Conservation (phyloP, 2,113 vertebrate genomes). For the Colius striatus region DNA sequence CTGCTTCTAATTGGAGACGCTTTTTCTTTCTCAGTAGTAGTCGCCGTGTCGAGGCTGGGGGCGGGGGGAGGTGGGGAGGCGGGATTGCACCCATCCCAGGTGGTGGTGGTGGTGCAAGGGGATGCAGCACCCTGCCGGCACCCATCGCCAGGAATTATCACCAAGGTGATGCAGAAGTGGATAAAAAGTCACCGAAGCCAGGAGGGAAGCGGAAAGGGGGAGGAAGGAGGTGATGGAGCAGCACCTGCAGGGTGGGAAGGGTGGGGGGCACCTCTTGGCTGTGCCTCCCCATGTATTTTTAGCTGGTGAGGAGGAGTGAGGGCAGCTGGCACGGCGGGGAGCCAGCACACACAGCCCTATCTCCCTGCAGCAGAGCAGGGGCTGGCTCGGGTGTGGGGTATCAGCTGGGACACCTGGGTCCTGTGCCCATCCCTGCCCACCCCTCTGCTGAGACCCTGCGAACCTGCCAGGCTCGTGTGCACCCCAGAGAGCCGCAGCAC, state of each 20-base stretch:
- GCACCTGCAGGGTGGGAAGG: background rate
- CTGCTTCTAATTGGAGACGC: slow-evolving; percentile 89
- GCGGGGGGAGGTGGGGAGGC: no score
- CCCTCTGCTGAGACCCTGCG: background rate
- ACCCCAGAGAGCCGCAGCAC: fast-evolving
- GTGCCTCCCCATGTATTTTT: background rate
- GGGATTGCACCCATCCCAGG: background rate
- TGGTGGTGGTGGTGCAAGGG: background rate
- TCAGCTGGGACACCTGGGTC: background rate
- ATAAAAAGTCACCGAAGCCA: background rate
- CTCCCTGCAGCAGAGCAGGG: background rate
- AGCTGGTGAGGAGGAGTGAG: background rate
- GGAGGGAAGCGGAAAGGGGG: background rate
- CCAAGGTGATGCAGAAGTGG: background rate
- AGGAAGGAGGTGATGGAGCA: background rate
- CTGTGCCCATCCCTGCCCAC: background rate
- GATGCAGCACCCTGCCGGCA: background rate
- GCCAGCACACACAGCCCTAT: background rate
- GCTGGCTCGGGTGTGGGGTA: background rate
- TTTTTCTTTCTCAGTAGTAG: slow-evolving; percentile 71
- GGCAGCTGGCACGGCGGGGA: background rate
- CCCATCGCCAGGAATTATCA: background rate
- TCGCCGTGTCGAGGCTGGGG: slow-evolving; percentile 44
- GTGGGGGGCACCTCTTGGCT: background rate
- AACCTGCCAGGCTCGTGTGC: background rate